Evolutionary conservation across 2,113 vertebrate species (phyloP), one percentile per base, ranked within the genome.

Genomic region (Saguinus imperator): DNA sequence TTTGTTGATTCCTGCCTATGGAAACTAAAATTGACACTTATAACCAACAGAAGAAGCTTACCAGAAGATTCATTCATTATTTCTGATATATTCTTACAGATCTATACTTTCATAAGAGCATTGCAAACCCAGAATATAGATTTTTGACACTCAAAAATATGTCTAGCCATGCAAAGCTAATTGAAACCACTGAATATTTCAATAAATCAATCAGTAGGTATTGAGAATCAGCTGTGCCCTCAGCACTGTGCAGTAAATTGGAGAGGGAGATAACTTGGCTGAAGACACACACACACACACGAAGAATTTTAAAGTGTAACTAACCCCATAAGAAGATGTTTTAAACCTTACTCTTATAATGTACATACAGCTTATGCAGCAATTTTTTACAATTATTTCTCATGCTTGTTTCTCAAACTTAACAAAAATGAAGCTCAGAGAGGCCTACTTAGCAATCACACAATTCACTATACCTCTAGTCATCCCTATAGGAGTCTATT

Each of bases 71-170:
- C 48, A 64, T 68, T 93, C 35, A 43, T 94, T 90, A 87, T 80
- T 94, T 91, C 82, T 92, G 2, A 93, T 84, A 73, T 82, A 48
- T 23, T 87, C 21, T 11, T 77, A 82, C 16, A 96, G 89, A 89
- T 89, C 58, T 92, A 66, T 84, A 57, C 8, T 68, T 87, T 14
- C 27, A 1, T 57, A 45, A 43, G 8, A 93, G 45, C 23, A 80
- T 21, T 77, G 43, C 32, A 94, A 95, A 80, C 6, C 43, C 72
- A 89, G n/a, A 55, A 6, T 57, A 84, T 90, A 21, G 43, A 72
- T 95, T 97, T 96, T 27, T 92, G 37, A 96, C 52, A 48, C 57
- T 88, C n/a, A 89, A 45, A 95, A 77, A 96, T 94, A 37, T 75
- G 37, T 86, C 13, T 48, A 93, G 32, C 11, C 40, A 87, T 64